A percentile compares a stretch with the other conserved stretches of the same genome.
Conservation (phyloP, 1,140 invertebrate genomes). For the Aphaenogaster floridana region DNA sequence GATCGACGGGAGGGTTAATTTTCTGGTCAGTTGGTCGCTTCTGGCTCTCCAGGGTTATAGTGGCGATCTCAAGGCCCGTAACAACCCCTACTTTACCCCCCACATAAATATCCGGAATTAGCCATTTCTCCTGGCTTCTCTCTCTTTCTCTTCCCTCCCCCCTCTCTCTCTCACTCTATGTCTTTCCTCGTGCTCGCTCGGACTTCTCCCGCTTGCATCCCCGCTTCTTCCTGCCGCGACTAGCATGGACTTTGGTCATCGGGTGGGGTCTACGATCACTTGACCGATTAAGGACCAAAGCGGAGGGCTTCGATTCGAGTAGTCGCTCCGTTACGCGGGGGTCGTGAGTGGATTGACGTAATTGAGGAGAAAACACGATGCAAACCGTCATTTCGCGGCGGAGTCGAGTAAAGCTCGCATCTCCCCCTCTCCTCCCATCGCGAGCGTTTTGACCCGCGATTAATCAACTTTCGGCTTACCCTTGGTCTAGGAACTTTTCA, state of each 20-base stretch:
- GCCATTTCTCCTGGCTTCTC: conserved; percentile 86
- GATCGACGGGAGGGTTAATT: conserved; percentile 87
- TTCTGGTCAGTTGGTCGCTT: conserved; percentile 88
- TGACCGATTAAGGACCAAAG: conserved; percentile 86
- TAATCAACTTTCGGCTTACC: conserved; percentile 60
- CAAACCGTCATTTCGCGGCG: conserved; percentile 77
- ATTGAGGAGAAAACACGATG: conserved; percentile 87
- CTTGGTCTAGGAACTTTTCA: conserved; percentile 14
- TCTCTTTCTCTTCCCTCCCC: conserved; percentile 71
- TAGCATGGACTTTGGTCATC: conserved; percentile 73
- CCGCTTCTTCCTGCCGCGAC: conserved; percentile 52
- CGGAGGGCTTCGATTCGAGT: conserved; percentile 85
- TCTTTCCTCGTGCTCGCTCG: conserved; percentile 55
- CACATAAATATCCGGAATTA: conserved; percentile 88
- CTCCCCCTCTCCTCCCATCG: neutral
- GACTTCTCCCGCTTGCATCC: conserved; percentile 66
- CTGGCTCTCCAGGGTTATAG: conserved; percentile 86
- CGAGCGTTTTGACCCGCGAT: conserved; percentile 53
- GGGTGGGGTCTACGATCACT: conserved; percentile 85
- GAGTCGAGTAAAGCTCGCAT: conserved; percentile 63
- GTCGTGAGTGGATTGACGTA: conserved; percentile 86
- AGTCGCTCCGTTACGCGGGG: conserved; percentile 81
- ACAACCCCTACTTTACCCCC: conserved; percentile 85
- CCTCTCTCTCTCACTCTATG: conserved; percentile 28
- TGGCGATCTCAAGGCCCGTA: conserved; percentile 86